phyloP scores from a whole-genome alignment of 1,140 invertebrate species.

The Scaptomyza graminum region DNA sequence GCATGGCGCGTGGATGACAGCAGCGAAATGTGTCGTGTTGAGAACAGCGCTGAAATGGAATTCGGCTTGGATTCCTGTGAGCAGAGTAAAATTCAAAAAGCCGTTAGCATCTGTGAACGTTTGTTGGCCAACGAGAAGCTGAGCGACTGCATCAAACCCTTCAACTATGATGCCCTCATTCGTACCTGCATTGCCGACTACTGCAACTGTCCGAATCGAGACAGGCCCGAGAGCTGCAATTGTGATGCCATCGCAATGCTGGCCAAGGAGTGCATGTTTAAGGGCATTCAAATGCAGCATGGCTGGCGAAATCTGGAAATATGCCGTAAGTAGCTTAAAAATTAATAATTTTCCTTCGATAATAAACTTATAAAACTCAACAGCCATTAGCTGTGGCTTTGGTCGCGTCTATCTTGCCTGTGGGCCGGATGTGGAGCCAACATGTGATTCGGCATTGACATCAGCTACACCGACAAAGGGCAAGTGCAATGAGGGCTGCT shows the following conservation, averaged over 20 bases:
- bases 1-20: conserved; percentile 86
- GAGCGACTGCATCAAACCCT: conserved; percentile 86
- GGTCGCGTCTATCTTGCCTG: conserved; percentile 90
- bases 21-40: conserved; percentile 69
- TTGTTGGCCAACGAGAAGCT: conserved; percentile 88
- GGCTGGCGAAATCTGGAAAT: conserved; percentile 89
- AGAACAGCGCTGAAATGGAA: conserved; percentile 69
- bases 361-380: too few relatives aligned
- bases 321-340: conserved; percentile 89
- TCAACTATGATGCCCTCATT: conserved; percentile 84
- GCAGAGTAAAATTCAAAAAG: conserved; percentile 84
- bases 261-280: conserved; percentile 89
- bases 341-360: too few relatives aligned
- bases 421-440: conserved; percentile 86
- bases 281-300: conserved; percentile 86
- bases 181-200: conserved; percentile 91
- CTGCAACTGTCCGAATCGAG: conserved; percentile 87
- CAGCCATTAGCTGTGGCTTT: conserved; percentile 88
- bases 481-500: conserved; percentile 93
- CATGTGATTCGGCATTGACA: conserved; percentile 84
- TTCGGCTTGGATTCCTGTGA: conserved; percentile 71
- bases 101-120: conserved; percentile 87
- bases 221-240: conserved; percentile 87
- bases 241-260: conserved; percentile 91
- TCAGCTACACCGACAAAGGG: conserved; percentile 63